These are phyloP conservation scores for Hemitrygon akajei DNA, from an alignment of 2,797 vertebrate genomes.

Conservation along the genomic window DNA sequence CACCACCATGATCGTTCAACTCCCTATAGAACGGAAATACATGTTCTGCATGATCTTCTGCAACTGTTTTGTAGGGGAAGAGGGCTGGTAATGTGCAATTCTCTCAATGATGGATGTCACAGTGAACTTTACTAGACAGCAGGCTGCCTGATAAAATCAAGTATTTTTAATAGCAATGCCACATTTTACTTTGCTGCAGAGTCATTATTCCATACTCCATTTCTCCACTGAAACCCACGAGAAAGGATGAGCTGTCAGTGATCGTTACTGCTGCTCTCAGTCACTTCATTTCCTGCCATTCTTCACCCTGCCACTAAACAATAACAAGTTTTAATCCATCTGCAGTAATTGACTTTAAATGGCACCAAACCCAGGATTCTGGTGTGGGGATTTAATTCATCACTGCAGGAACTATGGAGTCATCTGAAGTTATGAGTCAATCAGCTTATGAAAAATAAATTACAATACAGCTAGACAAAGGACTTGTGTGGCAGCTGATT, in stretches of 20 bases:
- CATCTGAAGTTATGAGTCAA: not conserved
- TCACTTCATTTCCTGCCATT: not conserved
- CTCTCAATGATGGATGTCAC: not conserved
- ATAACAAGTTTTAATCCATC: constrained; percentile 10
- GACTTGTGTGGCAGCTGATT: not conserved
- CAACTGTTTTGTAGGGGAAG: not conserved
- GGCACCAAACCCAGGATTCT: not conserved
- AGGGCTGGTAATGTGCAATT: not conserved
- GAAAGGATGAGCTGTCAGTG: not conserved
- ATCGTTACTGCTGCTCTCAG: not conserved
- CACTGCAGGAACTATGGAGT: not conserved
- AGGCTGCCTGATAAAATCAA: not conserved
- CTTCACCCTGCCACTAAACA: not conserved
- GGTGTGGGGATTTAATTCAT: not conserved
- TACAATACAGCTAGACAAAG: not conserved
- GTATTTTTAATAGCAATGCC: not conserved
- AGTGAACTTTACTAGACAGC: not conserved
- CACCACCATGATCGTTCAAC: not conserved
- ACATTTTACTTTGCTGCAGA: not conserved
- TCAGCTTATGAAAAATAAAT: not conserved
- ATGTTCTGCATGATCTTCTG: not conserved
- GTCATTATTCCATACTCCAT: not conserved
- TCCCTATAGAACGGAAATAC: not conserved
- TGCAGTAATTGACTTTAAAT: not conserved
- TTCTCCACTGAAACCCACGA: not conserved